Evolutionary conservation across 2,888 invertebrate species (phyloP).

Genomic region (Aporophyla lueneburgensis): DNA sequence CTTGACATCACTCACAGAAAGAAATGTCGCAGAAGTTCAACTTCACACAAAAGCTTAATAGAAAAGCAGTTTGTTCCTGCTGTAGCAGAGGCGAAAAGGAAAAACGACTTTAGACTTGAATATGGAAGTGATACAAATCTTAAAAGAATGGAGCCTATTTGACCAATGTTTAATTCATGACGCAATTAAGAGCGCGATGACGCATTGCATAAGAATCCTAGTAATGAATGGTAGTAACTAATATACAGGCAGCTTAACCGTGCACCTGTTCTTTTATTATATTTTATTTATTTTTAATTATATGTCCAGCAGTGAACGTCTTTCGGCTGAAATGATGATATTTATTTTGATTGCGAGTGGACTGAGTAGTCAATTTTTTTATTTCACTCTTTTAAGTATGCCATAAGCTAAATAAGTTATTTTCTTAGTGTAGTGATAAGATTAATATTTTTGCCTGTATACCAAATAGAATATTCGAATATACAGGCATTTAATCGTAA

Average conservation of each 20-base stretch:
- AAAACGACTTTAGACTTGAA: neutral
- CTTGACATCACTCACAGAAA: conserved; percentile 74
- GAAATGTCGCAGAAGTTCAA: conserved; percentile 43
- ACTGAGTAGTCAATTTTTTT: neutral
- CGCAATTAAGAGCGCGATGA: neutral
- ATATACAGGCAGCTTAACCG: neutral
- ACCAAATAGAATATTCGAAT: neutral
- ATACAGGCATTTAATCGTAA: conserved; percentile 4
- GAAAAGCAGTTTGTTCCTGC: neutral
- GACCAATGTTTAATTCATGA: neutral
- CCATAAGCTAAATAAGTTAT: neutral
- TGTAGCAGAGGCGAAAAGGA: neutral
- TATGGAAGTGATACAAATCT: too few relatives aligned
- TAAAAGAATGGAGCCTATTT: neutral
- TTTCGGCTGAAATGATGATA: too few relatives aligned
- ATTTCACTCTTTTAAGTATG: neutral
- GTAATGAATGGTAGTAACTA: neutral
- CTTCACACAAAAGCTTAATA: conserved; percentile 1
- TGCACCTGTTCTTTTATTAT: too few relatives aligned
- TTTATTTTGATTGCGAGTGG: too few relatives aligned
- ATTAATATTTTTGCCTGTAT: neutral
- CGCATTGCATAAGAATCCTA: neutral
- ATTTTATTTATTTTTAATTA: too few relatives aligned
- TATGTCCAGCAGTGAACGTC: too few relatives aligned
- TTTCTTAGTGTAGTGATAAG: neutral